phyloP scores from a whole-genome alignment of 1,140 invertebrate species.

The Anagrus nilaparvatae region DNA sequence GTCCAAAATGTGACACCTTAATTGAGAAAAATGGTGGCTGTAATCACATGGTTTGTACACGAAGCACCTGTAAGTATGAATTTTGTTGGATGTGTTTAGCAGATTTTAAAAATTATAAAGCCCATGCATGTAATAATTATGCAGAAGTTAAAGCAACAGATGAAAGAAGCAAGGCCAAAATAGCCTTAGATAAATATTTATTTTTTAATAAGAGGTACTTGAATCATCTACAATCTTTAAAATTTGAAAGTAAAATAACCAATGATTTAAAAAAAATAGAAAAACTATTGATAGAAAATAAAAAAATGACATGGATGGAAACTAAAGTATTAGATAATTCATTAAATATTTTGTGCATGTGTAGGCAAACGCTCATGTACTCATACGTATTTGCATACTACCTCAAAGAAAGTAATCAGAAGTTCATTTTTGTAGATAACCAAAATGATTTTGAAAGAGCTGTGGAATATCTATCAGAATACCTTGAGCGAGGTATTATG shows the following conservation, averaged over 20 bases:
- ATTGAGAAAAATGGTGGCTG: constrained; percentile 98
- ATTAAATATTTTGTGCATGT: constrained; percentile 94
- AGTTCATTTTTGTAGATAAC: constrained; percentile 98
- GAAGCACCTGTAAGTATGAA: constrained; percentile 94
- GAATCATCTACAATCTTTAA: constrained; percentile 98
- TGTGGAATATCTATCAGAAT: constrained; percentile 93
- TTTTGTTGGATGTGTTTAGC: constrained; percentile 99
- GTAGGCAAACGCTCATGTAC: constrained; percentile 96
- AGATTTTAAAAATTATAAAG: constrained; percentile 96
- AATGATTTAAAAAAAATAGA: constrained; percentile 69
- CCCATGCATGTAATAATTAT: constrained; percentile 98
- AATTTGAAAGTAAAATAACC: constrained; percentile 82
- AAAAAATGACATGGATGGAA: constrained; percentile 99
- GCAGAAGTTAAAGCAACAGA: constrained; percentile 95
- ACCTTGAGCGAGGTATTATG: constrained; percentile 94
- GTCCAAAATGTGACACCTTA: constrained; percentile 96
- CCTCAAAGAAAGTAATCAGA: constrained; percentile 94
- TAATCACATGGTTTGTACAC: constrained; percentile 99
- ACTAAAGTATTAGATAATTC: constrained; percentile 95
- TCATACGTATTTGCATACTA: constrained; percentile 99
- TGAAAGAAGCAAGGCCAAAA: constrained; percentile 87
- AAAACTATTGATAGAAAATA: constrained; percentile 97
- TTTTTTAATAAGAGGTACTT: constrained; percentile 99
- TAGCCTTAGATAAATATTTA: constrained; percentile 84
- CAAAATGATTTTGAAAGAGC: constrained; percentile 95